Evolutionary conservation across 2,888 invertebrate species (phyloP).

Genomic region (Anthrax anthrax): DNA sequence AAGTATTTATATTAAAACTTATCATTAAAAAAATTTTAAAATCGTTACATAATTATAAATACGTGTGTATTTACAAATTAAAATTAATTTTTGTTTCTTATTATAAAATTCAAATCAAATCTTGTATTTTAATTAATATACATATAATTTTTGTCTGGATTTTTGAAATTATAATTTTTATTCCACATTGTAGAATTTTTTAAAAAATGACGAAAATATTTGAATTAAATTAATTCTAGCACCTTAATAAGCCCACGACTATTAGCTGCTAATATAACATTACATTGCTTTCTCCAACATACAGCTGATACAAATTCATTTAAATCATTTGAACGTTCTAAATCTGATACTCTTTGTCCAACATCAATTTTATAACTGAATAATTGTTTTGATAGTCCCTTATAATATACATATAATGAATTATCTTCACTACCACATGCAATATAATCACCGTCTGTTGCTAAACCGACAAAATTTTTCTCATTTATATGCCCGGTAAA

Average conservation of each 20-base stretch:
- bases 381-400: constrained; percentile 72
- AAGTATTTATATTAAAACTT: too few relatives aligned
- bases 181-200: too few relatives aligned
- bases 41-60: too few relatives aligned
- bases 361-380: constrained; percentile 76
- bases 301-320: constrained; percentile 93
- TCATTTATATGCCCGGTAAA: constrained; percentile 88
- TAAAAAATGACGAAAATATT: too few relatives aligned
- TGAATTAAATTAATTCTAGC: constrained; percentile 52
- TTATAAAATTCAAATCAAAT: too few relatives aligned
- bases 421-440: constrained; percentile 94
- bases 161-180: too few relatives aligned
- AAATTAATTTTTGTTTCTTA: too few relatives aligned
- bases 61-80: too few relatives aligned
- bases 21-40: too few relatives aligned
- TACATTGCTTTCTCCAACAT: constrained; percentile 76
- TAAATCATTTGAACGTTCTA: constrained; percentile 43
- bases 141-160: too few relatives aligned
- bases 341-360: constrained; percentile 9
- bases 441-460: constrained; percentile 82
- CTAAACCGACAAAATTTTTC: constrained; percentile 89
- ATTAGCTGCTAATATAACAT: constrained; percentile 82
- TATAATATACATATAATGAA: constrained; percentile 81
- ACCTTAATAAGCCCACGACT: constrained; percentile 89
- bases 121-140: too few relatives aligned